phyloP scores from a whole-genome alignment of 2,888 invertebrate species.

The Idaea aversata region DNA sequence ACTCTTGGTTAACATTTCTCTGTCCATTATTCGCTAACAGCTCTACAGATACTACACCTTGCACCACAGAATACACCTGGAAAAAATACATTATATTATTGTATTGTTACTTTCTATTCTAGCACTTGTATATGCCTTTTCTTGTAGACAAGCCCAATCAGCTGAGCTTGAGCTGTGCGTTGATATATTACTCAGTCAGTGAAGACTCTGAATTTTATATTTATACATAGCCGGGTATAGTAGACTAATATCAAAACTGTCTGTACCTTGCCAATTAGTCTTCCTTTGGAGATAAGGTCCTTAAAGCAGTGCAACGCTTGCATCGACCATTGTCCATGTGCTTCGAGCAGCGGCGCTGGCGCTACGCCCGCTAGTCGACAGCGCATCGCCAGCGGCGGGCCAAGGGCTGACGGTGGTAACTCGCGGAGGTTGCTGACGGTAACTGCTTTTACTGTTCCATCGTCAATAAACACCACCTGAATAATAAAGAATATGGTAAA shows the following conservation, averaged over 20 bases:
- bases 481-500: no score
- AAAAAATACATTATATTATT: conserved; percentile 13
- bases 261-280: conserved; percentile 71
- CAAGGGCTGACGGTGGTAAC: conserved; percentile 46
- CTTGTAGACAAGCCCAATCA: no score
- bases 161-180: background rate
- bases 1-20: conserved; percentile 81
- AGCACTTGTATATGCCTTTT: background rate
- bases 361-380: conserved; percentile 85
- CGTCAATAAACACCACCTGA: conserved; percentile 89
- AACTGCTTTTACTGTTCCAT: conserved; percentile 82
- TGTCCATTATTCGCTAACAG: conserved; percentile 66
- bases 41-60: conserved; percentile 85
- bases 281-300: conserved; percentile 46
- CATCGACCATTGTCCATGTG: conserved; percentile 82
- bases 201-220: background rate
- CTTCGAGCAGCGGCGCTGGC: conserved; percentile 82
- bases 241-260: background rate
- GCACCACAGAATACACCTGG: conserved; percentile 88
- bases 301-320: conserved; percentile 81
- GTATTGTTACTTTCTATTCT: background rate
- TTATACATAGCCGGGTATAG: background rate
- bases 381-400: conserved; percentile 80
- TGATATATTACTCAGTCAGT: background rate
- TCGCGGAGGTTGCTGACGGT: conserved; percentile 64